Evolutionary conservation across 2,888 invertebrate genomes (phyloP).

Genomic region (Spicauda simplicius): DNA sequence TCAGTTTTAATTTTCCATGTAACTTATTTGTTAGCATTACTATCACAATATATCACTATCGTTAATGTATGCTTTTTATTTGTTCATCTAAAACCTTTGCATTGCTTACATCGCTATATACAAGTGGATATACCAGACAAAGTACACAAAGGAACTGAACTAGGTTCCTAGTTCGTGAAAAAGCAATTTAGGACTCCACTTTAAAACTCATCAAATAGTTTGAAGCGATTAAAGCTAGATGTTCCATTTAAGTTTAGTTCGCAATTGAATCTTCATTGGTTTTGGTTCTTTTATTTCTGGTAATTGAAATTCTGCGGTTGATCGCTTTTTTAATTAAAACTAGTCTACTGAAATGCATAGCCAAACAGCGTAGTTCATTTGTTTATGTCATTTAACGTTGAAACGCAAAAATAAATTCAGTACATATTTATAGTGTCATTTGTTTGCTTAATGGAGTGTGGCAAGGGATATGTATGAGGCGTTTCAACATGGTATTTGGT

Average conservation of each 20-base stretch:
- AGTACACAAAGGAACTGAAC: neutral
- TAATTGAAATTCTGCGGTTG: constrained; percentile 19
- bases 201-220: constrained; percentile 33
- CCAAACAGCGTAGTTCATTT: constrained; percentile 12
- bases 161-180: constrained; percentile 6
- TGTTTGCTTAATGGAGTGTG: neutral
- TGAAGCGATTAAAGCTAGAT: constrained; percentile 29
- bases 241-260: constrained; percentile 34
- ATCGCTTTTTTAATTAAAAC: constrained; percentile 33
- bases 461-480: no score
- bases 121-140: neutral
- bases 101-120: neutral
- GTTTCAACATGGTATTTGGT: no score
- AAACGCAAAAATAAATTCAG: neutral
- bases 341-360: constrained; percentile 15
- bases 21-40: no score
- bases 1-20: no score
- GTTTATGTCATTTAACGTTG: neutral
- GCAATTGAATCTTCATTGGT: constrained; percentile 31
- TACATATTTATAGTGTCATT: neutral
- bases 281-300: constrained; percentile 23
- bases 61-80: neutral
- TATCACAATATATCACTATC: no score
- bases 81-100: neutral
- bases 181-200: constrained; percentile 29